Evolutionary conservation across 2,113 vertebrate genomes (phyloP).

Genomic region (Acrocephalus kingi): DNA sequence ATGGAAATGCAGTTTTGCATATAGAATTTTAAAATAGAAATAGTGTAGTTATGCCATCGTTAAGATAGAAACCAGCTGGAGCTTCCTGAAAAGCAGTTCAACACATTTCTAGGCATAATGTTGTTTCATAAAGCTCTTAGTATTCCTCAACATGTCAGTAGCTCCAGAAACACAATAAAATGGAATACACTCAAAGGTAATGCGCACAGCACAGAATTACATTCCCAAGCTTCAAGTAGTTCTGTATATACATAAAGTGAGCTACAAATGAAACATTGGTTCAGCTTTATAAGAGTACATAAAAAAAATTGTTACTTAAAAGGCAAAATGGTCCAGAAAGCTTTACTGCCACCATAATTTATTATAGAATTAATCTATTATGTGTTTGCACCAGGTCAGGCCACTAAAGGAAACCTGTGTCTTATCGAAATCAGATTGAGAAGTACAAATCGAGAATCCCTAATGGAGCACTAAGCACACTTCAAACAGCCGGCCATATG

Average conservation of each 20-base stretch:
- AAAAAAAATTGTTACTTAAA: slow-evolving; percentile 70
- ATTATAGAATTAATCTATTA: slow-evolving; percentile 76
- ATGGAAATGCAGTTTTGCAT: neutral
- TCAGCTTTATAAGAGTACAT: slow-evolving; percentile 70
- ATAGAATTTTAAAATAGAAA: neutral
- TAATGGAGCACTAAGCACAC: slow-evolving; percentile 79
- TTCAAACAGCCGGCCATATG: slow-evolving; percentile 82
- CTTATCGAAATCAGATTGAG: slow-evolving; percentile 80
- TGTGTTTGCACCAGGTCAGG: slow-evolving; percentile 73
- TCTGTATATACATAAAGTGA: slow-evolving; percentile 65
- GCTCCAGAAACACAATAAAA: slow-evolving; percentile 61
- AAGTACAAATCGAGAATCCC: slow-evolving; percentile 71
- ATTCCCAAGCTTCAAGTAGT: slow-evolving; percentile 60
- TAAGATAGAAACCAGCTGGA: slow-evolving; percentile 32
- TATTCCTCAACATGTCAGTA: slow-evolving; percentile 42
- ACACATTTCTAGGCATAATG: slow-evolving; percentile 14
- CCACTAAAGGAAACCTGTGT: slow-evolving; percentile 68
- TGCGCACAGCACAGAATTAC: slow-evolving; percentile 37
- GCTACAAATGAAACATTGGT: slow-evolving; percentile 67
- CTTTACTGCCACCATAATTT: slow-evolving; percentile 76
- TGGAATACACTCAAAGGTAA: slow-evolving; percentile 29
- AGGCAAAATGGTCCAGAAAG: slow-evolving; percentile 72
- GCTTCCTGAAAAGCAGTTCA: neutral
- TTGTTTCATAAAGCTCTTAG: slow-evolving; percentile 34
- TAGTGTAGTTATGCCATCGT: neutral